Percentiles rank a stretch among this genome's conserved stretches.
phyloP scores from a whole-genome alignment of 2,113 vertebrate species.

The Ploceus nigricollis region DNA sequence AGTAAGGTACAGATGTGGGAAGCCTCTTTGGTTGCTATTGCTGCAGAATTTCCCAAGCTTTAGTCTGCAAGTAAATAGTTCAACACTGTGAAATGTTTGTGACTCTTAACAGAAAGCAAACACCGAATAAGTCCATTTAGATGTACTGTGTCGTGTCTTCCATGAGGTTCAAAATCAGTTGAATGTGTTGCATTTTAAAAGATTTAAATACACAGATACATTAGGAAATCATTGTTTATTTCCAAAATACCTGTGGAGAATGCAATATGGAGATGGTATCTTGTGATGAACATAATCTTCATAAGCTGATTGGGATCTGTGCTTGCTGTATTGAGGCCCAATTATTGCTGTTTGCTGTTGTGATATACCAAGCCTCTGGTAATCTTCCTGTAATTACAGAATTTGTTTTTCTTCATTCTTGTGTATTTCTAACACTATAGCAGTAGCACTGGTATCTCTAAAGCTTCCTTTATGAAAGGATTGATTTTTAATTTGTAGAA shows the following conservation, averaged over 20 bases:
- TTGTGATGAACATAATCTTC: not conserved
- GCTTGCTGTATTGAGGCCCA: not conserved
- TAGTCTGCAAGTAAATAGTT: not conserved
- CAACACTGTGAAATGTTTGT: not conserved
- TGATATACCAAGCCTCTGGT: not conserved
- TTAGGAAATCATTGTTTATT: not conserved
- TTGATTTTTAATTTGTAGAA: not conserved
- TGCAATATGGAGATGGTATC: not conserved
- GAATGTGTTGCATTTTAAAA: not conserved
- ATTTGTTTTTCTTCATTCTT: not conserved
- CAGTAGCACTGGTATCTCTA: not conserved
- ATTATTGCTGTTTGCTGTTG: not conserved
- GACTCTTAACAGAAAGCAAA: not conserved
- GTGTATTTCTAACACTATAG: not conserved
- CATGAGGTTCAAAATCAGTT: not conserved
- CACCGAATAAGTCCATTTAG: not conserved
- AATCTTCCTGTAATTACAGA: slow-evolving; percentile 1
- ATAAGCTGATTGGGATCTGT: not conserved
- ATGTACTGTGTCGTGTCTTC: not conserved
- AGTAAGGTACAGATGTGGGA: not conserved
- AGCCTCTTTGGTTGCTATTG: not conserved
- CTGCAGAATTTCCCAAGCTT: not conserved
- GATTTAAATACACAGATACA: not conserved
- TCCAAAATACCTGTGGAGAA: not conserved
- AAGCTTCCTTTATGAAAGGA: not conserved